phyloP scores from a whole-genome alignment of 2,888 invertebrate genomes.

The Helleia helle region DNA sequence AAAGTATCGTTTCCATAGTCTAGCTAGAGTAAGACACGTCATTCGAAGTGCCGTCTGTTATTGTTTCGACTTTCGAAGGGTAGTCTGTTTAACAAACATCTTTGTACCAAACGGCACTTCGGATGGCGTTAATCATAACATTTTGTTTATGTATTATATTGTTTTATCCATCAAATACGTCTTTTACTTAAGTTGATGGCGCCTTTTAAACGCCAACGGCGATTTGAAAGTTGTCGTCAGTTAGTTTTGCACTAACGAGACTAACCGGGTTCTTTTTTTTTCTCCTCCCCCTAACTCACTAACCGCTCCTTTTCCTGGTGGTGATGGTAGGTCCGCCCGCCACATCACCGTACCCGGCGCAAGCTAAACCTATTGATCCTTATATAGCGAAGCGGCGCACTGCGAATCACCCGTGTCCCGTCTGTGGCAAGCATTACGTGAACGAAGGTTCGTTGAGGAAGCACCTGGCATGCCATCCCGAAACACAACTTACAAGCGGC shows the following conservation, averaged over 20 bases:
- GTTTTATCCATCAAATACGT: conserved; percentile 19
- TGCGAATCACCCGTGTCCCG: conserved; percentile 95
- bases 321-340: conserved; percentile 72
- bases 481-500: conserved; percentile 89
- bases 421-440: conserved; percentile 96
- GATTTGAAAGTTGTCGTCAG: conserved; percentile 29
- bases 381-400: conserved; percentile 95
- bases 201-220: conserved; percentile 22
- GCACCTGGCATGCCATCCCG: conserved; percentile 94
- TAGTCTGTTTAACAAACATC: conserved; percentile 66
- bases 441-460: conserved; percentile 93
- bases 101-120: conserved; percentile 58
- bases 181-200: conserved; percentile 25
- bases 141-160: conserved; percentile 54
- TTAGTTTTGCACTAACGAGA: conserved; percentile 37
- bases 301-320: conserved; percentile 69
- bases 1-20: conserved; percentile 71
- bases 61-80: conserved; percentile 55
- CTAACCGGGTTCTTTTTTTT: conserved; percentile 53
- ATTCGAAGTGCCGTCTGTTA: conserved; percentile 54
- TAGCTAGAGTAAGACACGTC: conserved; percentile 45
- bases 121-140: conserved; percentile 71
- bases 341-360: conserved; percentile 75
- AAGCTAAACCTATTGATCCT: conserved; percentile 78
- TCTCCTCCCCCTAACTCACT: conserved; percentile 53